Evolutionary conservation across 2,113 vertebrate genomes (phyloP).

Genomic region (Hydrolagus affinis): DNA sequence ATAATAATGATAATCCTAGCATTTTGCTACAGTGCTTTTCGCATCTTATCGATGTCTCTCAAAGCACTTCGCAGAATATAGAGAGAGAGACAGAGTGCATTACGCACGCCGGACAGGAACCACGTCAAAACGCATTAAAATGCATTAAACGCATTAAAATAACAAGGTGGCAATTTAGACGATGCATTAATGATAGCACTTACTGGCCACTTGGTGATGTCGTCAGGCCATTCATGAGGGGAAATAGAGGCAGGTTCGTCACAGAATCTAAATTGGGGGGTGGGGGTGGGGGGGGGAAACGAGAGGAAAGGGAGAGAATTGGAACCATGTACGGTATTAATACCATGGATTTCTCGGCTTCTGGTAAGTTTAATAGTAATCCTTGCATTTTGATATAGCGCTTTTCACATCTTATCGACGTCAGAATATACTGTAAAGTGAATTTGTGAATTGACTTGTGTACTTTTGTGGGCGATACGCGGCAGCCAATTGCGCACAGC

Average conservation of each 20-base stretch:
- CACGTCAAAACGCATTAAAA: not conserved
- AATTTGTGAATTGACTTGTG: too few relatives aligned
- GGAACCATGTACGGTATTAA: not conserved
- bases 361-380: too few relatives aligned
- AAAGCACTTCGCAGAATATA: too few relatives aligned
- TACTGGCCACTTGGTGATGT: constrained; percentile 98
- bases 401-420: too few relatives aligned
- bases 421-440: too few relatives aligned
- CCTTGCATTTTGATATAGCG: too few relatives aligned
- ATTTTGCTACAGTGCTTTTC: too few relatives aligned
- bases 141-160: not conserved
- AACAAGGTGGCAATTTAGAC: not conserved
- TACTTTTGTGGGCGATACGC: too few relatives aligned
- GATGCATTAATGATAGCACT: constrained; percentile 41
- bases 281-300: not conserved
- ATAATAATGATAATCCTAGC: too few relatives aligned
- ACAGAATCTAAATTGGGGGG: constrained; percentile 66
- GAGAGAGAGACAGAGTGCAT: not conserved
- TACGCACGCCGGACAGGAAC: not conserved
- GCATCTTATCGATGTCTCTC: not conserved
- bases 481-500: too few relatives aligned
- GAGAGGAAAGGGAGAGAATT: not conserved
- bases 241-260: constrained; percentile 84
- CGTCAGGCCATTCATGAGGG: constrained; percentile 92
- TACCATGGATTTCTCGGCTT: not conserved